phyloP scores from a whole-genome alignment of 2,113 vertebrate species.

The Addax nasomaculatus region DNA sequence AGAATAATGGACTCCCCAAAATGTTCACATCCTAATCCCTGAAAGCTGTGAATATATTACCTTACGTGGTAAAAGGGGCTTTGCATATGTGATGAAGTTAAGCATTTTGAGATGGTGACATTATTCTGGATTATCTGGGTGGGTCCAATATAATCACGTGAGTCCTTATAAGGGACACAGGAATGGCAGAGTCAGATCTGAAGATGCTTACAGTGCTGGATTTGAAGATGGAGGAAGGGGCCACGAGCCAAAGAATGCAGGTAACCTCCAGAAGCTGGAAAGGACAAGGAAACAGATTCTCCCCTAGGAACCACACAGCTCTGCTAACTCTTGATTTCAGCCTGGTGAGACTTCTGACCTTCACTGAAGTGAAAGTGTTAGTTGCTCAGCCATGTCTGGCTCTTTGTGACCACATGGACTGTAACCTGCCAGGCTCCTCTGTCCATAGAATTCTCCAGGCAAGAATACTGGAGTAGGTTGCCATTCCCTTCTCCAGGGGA shows the following conservation, averaged over 20 bases:
- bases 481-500: not conserved
- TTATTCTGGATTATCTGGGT: not conserved
- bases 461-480: not conserved
- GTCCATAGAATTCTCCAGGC: not conserved
- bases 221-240: not conserved
- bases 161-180: not conserved
- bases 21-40: not conserved
- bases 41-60: not conserved
- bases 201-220: not conserved
- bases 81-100: not conserved
- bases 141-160: not conserved
- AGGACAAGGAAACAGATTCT: not conserved
- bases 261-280: not conserved
- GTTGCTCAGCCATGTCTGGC: not conserved
- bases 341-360: not conserved
- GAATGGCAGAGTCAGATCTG: not conserved
- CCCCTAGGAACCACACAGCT: not conserved
- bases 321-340: not conserved
- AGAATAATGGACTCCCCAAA: not conserved
- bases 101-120: not conserved
- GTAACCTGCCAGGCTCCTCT: not conserved
- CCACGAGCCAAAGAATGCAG: not conserved
- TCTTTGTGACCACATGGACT: not conserved
- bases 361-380: not conserved
- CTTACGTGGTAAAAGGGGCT: not conserved